Evolutionary conservation across 2,113 vertebrate species (phyloP).

Genomic region (Nannobrachium achirus): DNA sequence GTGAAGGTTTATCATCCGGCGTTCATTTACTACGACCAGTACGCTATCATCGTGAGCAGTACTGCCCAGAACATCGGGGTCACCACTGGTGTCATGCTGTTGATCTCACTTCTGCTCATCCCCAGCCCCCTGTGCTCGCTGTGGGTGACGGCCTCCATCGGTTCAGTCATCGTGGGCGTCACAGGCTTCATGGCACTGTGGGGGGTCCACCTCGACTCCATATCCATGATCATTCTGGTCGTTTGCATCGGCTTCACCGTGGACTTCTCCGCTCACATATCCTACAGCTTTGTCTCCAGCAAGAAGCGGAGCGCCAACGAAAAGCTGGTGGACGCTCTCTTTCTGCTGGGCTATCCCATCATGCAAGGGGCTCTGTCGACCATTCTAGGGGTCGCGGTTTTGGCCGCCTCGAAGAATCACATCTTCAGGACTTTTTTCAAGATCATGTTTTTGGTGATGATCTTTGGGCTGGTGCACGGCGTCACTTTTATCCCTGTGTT

Average conservation of each 20-base stretch:
- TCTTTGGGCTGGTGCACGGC: conserved; percentile 72
- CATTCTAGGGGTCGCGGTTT: conserved; percentile 77
- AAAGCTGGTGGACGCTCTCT: conserved; percentile 68
- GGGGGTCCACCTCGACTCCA: conserved; percentile 77
- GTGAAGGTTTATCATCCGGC: conserved; percentile 72
- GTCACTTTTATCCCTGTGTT: conserved; percentile 79
- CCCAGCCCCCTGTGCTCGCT: conserved; percentile 73
- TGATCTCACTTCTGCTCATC: conserved; percentile 77
- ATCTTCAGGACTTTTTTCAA: conserved; percentile 80
- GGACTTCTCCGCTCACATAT: conserved; percentile 75
- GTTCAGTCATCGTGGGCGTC: conserved; percentile 78
- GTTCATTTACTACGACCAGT: conserved; percentile 78
- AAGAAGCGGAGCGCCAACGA: conserved; percentile 50
- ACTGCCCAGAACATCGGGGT: conserved; percentile 67
- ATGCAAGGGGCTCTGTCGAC: conserved; percentile 75
- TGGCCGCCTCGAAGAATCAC: conserved; percentile 71
- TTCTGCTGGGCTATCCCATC: conserved; percentile 72
- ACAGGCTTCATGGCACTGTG: conserved; percentile 77
- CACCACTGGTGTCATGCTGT: conserved; percentile 65
- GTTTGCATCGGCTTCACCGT: conserved; percentile 82
- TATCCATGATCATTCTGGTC: conserved; percentile 77
- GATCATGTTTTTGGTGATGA: conserved; percentile 78
- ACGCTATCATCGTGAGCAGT: conserved; percentile 68
- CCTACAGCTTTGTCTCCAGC: conserved; percentile 76
- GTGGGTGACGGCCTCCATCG: conserved; percentile 78